These are phyloP conservation scores for Hestina assimilis DNA, from an alignment of 1,140 invertebrate genomes.

Conservation along the genomic window DNA sequence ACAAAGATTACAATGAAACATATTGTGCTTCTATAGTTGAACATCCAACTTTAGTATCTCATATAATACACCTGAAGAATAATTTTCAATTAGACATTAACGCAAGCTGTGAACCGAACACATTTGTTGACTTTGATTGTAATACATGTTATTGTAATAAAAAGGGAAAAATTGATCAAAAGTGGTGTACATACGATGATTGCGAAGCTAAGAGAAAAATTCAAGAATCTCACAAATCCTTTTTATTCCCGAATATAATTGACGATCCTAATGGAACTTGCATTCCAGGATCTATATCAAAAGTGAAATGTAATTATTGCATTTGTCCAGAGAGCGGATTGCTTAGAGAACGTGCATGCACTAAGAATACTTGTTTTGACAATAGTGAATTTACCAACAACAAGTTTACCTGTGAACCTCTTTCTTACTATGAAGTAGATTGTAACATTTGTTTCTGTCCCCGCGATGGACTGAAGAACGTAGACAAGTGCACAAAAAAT, in stretches of 20 bases:
- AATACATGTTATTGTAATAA: slow-evolving; percentile 65
- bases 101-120: slow-evolving; percentile 48
- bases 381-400: slow-evolving; percentile 23
- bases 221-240: slow-evolving; percentile 39
- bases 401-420: slow-evolving; percentile 55
- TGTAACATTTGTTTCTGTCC: slow-evolving; percentile 68
- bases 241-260: not conserved
- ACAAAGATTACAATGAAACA: slow-evolving; percentile 29
- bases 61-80: slow-evolving; percentile 6
- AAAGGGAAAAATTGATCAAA: slow-evolving; percentile 56
- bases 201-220: slow-evolving; percentile 51
- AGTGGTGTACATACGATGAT: slow-evolving; percentile 69
- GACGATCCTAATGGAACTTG: slow-evolving; percentile 35
- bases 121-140: slow-evolving; percentile 59
- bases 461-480: slow-evolving; percentile 56
- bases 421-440: slow-evolving; percentile 63
- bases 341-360: slow-evolving; percentile 48
- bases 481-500: slow-evolving; percentile 62
- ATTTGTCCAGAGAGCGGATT: slow-evolving; percentile 57
- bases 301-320: slow-evolving; percentile 60
- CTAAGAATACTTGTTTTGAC: slow-evolving; percentile 52
- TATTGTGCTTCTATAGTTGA: slow-evolving; percentile 43
- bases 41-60: slow-evolving; percentile 3
- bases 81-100: slow-evolving; percentile 34
- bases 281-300: slow-evolving; percentile 51